Evolutionary conservation across 1,140 invertebrate genomes (phyloP), one percentile per base, ranked within the genome.

Genomic region (Cardiocondyla obscurior): DNA sequence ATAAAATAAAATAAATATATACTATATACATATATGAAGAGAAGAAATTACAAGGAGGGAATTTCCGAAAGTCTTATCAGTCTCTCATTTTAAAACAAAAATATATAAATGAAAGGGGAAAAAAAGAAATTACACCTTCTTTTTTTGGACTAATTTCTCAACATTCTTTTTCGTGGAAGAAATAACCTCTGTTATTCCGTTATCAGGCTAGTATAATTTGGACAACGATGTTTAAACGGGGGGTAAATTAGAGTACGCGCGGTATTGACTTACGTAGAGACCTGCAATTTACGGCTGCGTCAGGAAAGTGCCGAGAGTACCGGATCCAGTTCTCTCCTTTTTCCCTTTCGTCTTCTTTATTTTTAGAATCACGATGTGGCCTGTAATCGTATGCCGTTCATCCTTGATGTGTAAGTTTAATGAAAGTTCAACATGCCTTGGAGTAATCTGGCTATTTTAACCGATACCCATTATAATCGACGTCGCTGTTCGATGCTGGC

Each of bases 401-500:
- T 16, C 39, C 33, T 46, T 33, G 22, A 30, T 12, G 10, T 22
- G 72, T 25, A 88, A 88, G 84, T 89, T 86, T 89, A 88, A 89
- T 84, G 86, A 86, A 89, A 89, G 85, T 89, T 88, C 14, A 44
- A n/a, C 42, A 57, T 44, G 30, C 28, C 25, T 33, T 55, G 14
- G 55, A 55, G 53, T 33, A 58, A 69, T n/a, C 28, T 14, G n/a
- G 36, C 58, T 72, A 86, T 72, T 86, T 87, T 83, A 87, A 69
- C 70, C 84, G 67, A 87, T 87, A 87, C 55, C 77, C 53, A 84
- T 69, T 79, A 79, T 79, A 79, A 86, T 62, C 81, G 85, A 73
- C 42, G 65, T 53, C 55, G 81, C 72, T 87, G 46, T 22, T 39
- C 83, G 69, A 83, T n/a, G n/a, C 84, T 16, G 55, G 19, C 28